Conservation (phyloP, 2,888 invertebrate species). For the Pharmacophagus antenor region DNA sequence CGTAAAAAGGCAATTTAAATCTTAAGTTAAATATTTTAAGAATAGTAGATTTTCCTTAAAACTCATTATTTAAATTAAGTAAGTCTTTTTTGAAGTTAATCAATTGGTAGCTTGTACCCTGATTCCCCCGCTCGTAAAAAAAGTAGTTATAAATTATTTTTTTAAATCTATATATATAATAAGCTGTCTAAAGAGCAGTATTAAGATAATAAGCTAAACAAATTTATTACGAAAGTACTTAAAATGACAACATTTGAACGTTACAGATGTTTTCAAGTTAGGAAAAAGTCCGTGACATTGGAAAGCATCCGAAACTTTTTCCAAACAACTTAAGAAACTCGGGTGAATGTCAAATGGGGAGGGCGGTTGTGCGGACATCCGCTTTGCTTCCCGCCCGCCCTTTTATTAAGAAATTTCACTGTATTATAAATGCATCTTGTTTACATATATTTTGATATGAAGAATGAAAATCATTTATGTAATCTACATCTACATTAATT, state of each 20-base stretch:
- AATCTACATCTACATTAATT: no score
- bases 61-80: no score
- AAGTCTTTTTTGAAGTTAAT: no score
- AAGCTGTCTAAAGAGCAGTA: neutral
- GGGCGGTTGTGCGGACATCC: slow-evolving; percentile 70
- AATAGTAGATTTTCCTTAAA: no score
- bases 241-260: slow-evolving; percentile 34
- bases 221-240: neutral
- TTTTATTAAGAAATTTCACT: slow-evolving; percentile 58
- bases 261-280: slow-evolving; percentile 48
- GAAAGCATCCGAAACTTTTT: slow-evolving; percentile 68
- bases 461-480: no score
- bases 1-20: no score
- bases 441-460: neutral
- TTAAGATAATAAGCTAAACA: neutral
- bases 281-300: slow-evolving; percentile 64
- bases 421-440: neutral
- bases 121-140: no score
- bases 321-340: slow-evolving; percentile 61
- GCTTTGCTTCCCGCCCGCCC: slow-evolving; percentile 57
- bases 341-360: slow-evolving; percentile 68
- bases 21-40: no score
- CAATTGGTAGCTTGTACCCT: no score
- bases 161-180: no score
- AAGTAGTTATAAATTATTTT: no score